Base-by-base conservation (phyloP, 2,888 invertebrate species). In the Hypsopygia costalis region DNA sequence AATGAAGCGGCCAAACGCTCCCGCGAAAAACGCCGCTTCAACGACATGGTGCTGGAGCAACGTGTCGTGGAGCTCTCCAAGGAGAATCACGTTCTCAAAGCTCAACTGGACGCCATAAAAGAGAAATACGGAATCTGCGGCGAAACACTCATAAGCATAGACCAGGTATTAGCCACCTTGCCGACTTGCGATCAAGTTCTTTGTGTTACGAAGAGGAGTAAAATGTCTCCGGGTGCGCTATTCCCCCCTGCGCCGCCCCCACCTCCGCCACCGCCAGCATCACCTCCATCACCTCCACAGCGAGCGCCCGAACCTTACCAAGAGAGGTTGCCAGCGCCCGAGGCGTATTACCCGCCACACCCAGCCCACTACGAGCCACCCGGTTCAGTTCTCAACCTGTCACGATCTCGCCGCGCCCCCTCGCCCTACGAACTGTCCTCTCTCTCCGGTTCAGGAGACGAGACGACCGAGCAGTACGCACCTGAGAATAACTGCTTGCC, bases 1-100 rank as follows among this genome's bases (percentile, higher is more conserved):
- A 99, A 99, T 81, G 98, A 98, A 79, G 98, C 98, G 0, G 98
- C 98, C 42, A 97, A 98, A 74, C 90, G 98, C 32, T 98, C 98
- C 4, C 92, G 98, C n/a, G 98, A 98, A 78, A 98, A 98, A 79
- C 92, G 98, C 30, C 93, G 98, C 34, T 95, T 97, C 87, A 98
- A 98, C 73, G 98, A 98, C 81, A 96, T 98, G 96, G 97, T 97
- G 1, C 90, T 99, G 46, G 98, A 98, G 69, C 96, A 97, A 59
- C 92, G 97, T 34, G 97, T 99, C 21, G 93, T 97, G 41, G 97
- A 98, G 75, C 89, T 99, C 40, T 97, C 97, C 51, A 96, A 97
- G 79, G 98, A 98, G 77, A 99, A 98, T 80, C 96, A 97, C 70
- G 94, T 97, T 34, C 91, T 99, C 1, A 95, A 97, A 74, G 96